These are phyloP conservation scores for Microcebus lehilahytsara DNA, from an alignment of 2,113 vertebrate genomes.

Conservation along the genomic window DNA sequence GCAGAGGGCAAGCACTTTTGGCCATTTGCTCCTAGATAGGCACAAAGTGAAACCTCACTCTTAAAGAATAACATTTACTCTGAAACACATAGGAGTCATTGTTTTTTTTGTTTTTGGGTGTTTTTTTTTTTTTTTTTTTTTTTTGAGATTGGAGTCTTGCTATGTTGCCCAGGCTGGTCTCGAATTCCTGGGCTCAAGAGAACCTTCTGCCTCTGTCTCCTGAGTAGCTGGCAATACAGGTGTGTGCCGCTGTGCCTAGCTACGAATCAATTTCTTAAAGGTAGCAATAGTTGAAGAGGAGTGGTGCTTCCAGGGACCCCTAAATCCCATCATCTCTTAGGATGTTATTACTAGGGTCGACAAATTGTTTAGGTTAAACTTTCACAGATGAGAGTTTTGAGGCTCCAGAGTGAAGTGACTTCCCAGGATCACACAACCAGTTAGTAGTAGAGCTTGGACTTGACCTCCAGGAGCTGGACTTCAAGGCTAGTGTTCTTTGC, in stretches of 20 bases:
- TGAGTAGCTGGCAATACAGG: too few relatives aligned
- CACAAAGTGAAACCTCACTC: not conserved
- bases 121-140: too few relatives aligned
- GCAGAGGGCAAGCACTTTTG: not conserved
- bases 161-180: too few relatives aligned
- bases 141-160: too few relatives aligned
- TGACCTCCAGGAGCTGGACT: not conserved
- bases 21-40: not conserved
- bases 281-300: not conserved
- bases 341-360: not conserved
- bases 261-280: not conserved
- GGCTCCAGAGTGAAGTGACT: not conserved
- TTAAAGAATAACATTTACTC: not conserved
- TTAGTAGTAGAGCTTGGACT: not conserved
- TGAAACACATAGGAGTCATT: not conserved
- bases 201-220: too few relatives aligned
- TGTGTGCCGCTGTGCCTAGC: too few relatives aligned
- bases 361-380: not conserved
- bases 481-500: not conserved
- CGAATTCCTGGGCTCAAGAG: too few relatives aligned
- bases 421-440: not conserved
- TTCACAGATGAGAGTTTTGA: not conserved
- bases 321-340: not conserved
- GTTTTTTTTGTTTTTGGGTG: not conserved
- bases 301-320: not conserved